Percentiles rank a stretch among this genome's conserved stretches.
Conservation (phyloP, 2,888 invertebrate species). For the Stegana nigrithorax region DNA sequence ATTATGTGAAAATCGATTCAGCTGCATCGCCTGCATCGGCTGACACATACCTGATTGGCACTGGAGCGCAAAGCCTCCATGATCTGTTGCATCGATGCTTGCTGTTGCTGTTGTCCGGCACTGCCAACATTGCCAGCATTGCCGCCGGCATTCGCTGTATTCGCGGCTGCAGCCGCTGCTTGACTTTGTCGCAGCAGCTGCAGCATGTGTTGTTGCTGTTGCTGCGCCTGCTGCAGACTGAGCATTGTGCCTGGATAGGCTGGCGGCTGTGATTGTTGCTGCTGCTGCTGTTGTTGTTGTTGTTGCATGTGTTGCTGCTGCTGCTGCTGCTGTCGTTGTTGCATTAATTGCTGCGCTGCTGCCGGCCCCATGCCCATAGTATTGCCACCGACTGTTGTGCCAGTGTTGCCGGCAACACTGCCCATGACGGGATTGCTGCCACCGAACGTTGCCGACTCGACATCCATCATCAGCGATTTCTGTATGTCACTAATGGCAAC, state of each 20-base stretch:
- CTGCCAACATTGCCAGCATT: slow-evolving; percentile 9
- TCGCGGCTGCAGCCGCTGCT: slow-evolving; percentile 21
- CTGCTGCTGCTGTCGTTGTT: slow-evolving; percentile 44
- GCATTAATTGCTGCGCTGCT: slow-evolving; percentile 18
- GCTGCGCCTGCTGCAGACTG: slow-evolving; percentile 55
- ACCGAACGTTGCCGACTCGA: slow-evolving; percentile 73
- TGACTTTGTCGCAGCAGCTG: slow-evolving; percentile 41
- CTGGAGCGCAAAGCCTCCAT: slow-evolving; percentile 52
- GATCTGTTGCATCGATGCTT: slow-evolving; percentile 40
- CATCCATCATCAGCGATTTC: slow-evolving; percentile 90
- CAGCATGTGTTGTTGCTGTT: slow-evolving; percentile 46
- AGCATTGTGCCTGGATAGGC: slow-evolving; percentile 59
- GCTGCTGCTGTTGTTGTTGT: slow-evolving; percentile 42
- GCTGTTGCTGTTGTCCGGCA: slow-evolving; percentile 27
- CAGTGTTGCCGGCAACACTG: neutral
- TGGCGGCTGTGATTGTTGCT: slow-evolving; percentile 52
- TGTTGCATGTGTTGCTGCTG: slow-evolving; percentile 51
- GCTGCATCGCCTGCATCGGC: too few species aligned
- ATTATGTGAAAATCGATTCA: too few species aligned
- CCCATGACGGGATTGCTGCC: neutral
- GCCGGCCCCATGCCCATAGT: slow-evolving; percentile 20
- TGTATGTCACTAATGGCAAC: slow-evolving; percentile 88
- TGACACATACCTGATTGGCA: slow-evolving; percentile 47
- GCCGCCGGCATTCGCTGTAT: slow-evolving; percentile 43
- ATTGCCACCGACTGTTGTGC: slow-evolving; percentile 10